Conservation (phyloP, 2,888 invertebrate genomes). For the Lutraria lutraria region DNA sequence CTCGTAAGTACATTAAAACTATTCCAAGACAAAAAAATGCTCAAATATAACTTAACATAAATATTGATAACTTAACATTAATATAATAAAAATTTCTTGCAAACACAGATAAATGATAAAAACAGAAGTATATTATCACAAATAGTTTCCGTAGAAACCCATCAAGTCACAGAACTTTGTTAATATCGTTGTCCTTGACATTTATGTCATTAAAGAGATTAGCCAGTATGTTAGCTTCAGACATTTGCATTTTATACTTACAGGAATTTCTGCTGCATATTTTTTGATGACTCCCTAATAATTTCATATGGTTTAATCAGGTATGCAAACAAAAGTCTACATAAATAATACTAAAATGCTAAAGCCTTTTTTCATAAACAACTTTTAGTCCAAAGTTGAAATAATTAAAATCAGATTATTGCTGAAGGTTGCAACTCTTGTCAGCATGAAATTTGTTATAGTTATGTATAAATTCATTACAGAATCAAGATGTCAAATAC, state of each 20-base stretch:
- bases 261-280: conserved; percentile 67
- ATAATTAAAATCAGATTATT: no score
- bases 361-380: no score
- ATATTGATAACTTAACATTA: no score
- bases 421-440: no score
- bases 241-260: conserved; percentile 57
- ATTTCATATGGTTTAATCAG: conserved; percentile 29
- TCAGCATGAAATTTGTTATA: no score
- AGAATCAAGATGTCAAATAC: no score
- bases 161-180: background rate
- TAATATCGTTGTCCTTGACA: background rate
- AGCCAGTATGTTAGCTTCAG: conserved; percentile 68
- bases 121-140: background rate
- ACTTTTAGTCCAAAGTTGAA: no score
- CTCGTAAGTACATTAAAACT: background rate
- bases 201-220: background rate
- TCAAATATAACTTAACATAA: background rate
- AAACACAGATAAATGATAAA: background rate
- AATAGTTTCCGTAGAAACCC: background rate
- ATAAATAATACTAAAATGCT: no score
- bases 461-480: no score
- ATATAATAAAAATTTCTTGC: background rate
- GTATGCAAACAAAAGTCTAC: background rate
- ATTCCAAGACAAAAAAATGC: background rate
- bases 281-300: conserved; percentile 68